These are phyloP conservation scores for Naso thynnoides DNA, from an alignment of 2,797 vertebrate species.

Conservation along the genomic window DNA sequence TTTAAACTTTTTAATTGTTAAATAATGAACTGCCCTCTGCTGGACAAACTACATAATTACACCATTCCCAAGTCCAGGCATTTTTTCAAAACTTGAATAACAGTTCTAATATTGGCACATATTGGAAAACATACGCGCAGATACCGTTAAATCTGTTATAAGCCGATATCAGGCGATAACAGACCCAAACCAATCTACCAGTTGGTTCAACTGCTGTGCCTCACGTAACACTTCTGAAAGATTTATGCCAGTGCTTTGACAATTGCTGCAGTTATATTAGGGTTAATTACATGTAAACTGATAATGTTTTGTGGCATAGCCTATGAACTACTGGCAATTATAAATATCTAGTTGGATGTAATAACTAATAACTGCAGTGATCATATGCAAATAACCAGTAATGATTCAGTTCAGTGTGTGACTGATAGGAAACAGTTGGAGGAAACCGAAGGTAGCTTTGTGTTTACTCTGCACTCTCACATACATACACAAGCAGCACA, in stretches of 20 bases:
- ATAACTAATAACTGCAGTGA: background rate
- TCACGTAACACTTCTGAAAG: background rate
- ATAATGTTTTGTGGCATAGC: background rate
- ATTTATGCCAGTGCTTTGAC: background rate
- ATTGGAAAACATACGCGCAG: too few relatives aligned
- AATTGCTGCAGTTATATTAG: background rate
- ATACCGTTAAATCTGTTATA: too few relatives aligned
- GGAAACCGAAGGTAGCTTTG: constrained; percentile 7
- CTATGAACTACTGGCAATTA: background rate
- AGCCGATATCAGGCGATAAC: too few relatives aligned
- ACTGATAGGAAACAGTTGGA: constrained; percentile 17
- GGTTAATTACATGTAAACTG: background rate
- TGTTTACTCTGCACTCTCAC: constrained; percentile 1
- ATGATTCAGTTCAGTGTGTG: background rate
- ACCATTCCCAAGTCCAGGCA: too few relatives aligned
- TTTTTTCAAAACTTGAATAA: too few relatives aligned
- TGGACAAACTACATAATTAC: too few relatives aligned
- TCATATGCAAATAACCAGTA: background rate
- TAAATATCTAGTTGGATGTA: background rate
- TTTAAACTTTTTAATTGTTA: too few relatives aligned
- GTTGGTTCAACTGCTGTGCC: too few relatives aligned
- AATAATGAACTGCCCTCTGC: too few relatives aligned
- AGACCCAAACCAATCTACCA: too few relatives aligned
- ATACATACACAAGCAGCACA: constrained; percentile 23
- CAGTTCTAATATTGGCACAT: too few relatives aligned